Evolutionary conservation across 2,797 vertebrate species (phyloP).

Genomic region (Anguilla marmorata): DNA sequence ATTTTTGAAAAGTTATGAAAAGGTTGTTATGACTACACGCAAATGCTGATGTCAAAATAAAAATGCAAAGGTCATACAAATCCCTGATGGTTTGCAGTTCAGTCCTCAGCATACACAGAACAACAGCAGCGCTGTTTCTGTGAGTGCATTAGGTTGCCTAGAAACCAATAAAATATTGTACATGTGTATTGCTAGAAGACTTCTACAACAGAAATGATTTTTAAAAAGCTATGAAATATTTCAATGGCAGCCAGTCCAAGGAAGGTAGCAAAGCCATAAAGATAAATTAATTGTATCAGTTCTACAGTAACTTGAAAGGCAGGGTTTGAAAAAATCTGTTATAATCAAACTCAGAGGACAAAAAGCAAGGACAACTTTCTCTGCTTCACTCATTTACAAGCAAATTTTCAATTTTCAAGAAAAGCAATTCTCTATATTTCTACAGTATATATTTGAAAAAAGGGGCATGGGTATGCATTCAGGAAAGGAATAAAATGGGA

Average conservation of each 20-base stretch:
- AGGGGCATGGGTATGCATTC: not conserved
- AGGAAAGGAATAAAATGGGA: no score
- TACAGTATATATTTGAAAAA: not conserved
- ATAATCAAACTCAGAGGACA: not conserved
- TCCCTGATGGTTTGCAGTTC: not conserved
- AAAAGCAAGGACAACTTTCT: not conserved
- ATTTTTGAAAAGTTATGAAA: not conserved
- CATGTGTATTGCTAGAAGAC: not conserved
- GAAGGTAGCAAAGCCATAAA: not conserved
- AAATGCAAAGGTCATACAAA: no score
- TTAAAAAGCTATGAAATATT: not conserved
- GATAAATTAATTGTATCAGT: not conserved
- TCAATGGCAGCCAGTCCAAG: conserved; percentile 4
- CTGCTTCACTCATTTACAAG: not conserved
- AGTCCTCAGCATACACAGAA: not conserved
- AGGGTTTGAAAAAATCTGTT: not conserved
- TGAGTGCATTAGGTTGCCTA: not conserved
- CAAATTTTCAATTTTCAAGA: not conserved
- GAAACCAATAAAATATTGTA: not conserved
- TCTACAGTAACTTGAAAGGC: not conserved
- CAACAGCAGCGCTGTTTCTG: not conserved
- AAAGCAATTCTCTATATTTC: not conserved
- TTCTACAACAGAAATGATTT: not conserved
- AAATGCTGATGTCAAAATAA: not conserved
- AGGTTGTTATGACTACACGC: not conserved